Percentiles rank a stretch among this genome's conserved stretches.
These are phyloP conservation scores for Actinia equina DNA, from an alignment of 64 coral and sea anemone genomes.

Conservation along the genomic window DNA sequence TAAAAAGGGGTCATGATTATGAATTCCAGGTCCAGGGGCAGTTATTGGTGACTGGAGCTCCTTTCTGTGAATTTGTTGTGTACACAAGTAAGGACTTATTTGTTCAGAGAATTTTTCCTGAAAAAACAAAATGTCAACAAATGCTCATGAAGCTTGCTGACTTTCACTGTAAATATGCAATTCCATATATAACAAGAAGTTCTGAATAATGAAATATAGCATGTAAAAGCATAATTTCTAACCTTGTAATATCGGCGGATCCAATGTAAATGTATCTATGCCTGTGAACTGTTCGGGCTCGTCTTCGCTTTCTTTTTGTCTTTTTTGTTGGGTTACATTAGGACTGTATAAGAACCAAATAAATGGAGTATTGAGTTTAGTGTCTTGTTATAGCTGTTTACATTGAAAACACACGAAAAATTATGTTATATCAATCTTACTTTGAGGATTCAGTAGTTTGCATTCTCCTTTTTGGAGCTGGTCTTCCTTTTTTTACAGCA, in stretches of 20 bases:
- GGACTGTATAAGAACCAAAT: background rate
- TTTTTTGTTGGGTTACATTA: background rate
- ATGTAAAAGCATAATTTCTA: background rate
- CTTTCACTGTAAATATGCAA: conserved; percentile 21
- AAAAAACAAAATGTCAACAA: conserved; percentile 26
- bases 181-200: background rate
- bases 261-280: background rate
- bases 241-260: background rate
- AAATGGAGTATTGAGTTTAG: background rate
- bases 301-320: background rate
- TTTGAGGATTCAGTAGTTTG: no score
- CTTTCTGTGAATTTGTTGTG: conserved; percentile 52
- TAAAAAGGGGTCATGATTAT: conserved; percentile 40
- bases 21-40: conserved; percentile 45
- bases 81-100: conserved; percentile 37
- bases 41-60: conserved; percentile 38
- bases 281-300: background rate
- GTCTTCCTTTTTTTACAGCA: background rate
- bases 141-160: conserved; percentile 29
- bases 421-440: no score
- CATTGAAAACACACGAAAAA: no score
- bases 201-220: background rate
- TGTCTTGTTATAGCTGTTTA: no score
- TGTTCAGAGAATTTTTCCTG: conserved; percentile 38
- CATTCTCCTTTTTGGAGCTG: background rate